Conservation (phyloP, 2,113 vertebrate species). For the Rhinoptilus africanus region DNA sequence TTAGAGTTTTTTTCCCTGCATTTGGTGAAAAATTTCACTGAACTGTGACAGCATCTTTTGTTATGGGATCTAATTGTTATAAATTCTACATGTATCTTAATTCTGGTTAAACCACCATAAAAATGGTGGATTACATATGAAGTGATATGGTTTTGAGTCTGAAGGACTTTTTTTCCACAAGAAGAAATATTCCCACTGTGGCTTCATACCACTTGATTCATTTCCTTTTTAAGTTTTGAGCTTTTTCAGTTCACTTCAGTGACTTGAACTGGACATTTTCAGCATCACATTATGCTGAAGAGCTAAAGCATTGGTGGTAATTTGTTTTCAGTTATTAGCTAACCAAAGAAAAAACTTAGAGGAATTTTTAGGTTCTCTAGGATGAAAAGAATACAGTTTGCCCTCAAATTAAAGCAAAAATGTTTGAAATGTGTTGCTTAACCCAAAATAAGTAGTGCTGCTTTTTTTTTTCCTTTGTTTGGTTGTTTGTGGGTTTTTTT, state of each 20-base stretch:
- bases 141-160: neutral
- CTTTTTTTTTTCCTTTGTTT: neutral
- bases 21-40: neutral
- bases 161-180: neutral
- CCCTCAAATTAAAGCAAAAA: neutral
- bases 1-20: neutral
- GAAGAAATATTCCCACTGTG: neutral
- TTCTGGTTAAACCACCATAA: neutral
- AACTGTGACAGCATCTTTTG: neutral
- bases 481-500: fast-evolving
- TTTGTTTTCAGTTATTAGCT: neutral
- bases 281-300: neutral
- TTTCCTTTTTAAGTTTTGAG: neutral
- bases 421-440: neutral
- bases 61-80: neutral
- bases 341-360: neutral
- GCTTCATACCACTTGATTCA: neutral
- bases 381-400: neutral
- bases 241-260: neutral
- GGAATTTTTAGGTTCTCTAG: neutral
- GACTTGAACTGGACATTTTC: neutral
- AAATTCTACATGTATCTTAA: neutral
- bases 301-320: neutral
- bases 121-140: neutral
- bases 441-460: neutral